Conservation (phyloP, 2,888 invertebrate species). For the Hypomecis punctinalis region DNA sequence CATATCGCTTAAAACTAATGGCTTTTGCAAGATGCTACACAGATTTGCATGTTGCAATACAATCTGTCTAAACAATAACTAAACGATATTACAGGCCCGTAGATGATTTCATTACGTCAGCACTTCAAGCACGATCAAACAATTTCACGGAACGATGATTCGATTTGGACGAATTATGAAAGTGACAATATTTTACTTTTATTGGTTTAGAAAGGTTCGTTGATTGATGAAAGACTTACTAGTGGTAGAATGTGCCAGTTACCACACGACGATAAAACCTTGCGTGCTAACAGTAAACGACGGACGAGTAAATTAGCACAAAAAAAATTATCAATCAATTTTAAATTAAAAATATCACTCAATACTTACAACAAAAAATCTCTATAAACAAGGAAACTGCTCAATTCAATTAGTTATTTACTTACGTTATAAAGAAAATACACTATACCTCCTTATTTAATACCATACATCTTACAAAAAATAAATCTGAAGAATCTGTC, state of each 20-base stretch:
- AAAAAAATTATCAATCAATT: too few species aligned
- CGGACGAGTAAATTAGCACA: too few species aligned
- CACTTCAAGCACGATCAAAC: slow-evolving; percentile 43
- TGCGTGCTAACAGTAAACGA: not conserved
- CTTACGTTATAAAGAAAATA: too few species aligned
- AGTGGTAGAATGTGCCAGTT: not conserved
- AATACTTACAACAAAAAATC: too few species aligned
- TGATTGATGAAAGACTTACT: not conserved
- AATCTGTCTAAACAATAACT: slow-evolving; percentile 36
- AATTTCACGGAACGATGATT: slow-evolving; percentile 45
- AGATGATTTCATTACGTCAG: slow-evolving; percentile 39
- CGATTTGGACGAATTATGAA: slow-evolving; percentile 41
- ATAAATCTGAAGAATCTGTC: too few species aligned
- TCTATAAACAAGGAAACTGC: too few species aligned
- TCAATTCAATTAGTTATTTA: too few species aligned
- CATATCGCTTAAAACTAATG: slow-evolving; percentile 21
- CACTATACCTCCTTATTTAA: too few species aligned
- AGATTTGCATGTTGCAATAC: slow-evolving; percentile 32
- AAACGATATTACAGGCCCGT: slow-evolving; percentile 27
- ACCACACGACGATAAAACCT: not conserved
- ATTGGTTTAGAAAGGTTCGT: slow-evolving; percentile 33
- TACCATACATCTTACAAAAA: too few species aligned
- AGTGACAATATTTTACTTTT: slow-evolving; percentile 38
- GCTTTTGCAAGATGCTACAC: slow-evolving; percentile 20
- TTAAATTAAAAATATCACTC: too few species aligned